Conservation (phyloP, 2,888 invertebrate species). For the Panzeria rudis region DNA sequence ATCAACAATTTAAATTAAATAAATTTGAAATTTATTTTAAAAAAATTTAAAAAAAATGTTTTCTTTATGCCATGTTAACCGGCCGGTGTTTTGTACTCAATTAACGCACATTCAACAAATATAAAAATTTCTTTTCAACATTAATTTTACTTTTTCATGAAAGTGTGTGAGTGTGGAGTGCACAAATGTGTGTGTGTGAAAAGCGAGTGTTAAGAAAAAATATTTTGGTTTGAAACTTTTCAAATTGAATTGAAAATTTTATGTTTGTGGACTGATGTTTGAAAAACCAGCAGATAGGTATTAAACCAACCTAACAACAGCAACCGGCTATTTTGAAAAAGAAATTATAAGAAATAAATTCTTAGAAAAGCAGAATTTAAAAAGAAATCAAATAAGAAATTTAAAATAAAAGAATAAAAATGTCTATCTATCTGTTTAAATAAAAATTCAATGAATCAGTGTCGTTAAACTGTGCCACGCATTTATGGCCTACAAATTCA, state of each 20-base stretch:
- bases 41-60: conserved; percentile 23
- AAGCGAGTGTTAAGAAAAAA: conserved; percentile 25
- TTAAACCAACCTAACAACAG: conserved; percentile 8
- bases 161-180: conserved; percentile 6
- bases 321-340: conserved; percentile 15
- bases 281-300: conserved; percentile 30
- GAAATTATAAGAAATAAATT: background rate
- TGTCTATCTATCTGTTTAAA: background rate
- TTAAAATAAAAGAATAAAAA: conserved; percentile 4
- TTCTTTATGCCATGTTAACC: conserved; percentile 73
- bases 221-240: conserved; percentile 24
- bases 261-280: conserved; percentile 17
- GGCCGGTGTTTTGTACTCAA: conserved; percentile 83
- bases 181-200: background rate
- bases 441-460: conserved; percentile 56
- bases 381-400: conserved; percentile 5
- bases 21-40: conserved; percentile 5
- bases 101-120: conserved; percentile 78
- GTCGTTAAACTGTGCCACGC: conserved; percentile 58
- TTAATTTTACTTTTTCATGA: conserved; percentile 11
- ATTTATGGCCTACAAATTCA: conserved; percentile 59
- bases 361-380: background rate
- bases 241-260: conserved; percentile 27
- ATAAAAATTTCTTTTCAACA: conserved; percentile 55
- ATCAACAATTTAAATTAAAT: background rate